A percentile compares a stretch with the other conserved stretches of the same genome.
Evolutionary conservation across 2,113 vertebrate species (phyloP).

Genomic region (Arvicanthis niloticus): DNA sequence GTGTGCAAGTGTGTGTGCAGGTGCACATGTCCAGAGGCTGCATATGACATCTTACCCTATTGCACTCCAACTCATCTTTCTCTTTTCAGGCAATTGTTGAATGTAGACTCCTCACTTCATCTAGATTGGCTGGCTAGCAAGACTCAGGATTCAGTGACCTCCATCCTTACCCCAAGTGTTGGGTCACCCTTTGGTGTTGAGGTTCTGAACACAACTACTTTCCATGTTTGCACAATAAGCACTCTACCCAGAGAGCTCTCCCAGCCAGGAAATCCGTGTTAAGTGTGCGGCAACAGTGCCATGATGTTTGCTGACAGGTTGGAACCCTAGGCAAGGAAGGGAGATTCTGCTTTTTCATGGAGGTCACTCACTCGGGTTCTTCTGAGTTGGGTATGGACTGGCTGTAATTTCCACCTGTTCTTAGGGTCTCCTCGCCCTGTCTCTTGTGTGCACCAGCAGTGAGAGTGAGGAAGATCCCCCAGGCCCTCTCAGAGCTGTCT

Average conservation of each 20-base stretch:
- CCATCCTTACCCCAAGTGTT: not conserved
- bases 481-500: not conserved
- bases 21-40: not conserved
- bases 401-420: too few relatives aligned
- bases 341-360: not conserved
- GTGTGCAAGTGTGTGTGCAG: not conserved
- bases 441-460: accelerated
- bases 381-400: not conserved
- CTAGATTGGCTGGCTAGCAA: not conserved
- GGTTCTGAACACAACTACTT: not conserved
- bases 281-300: not conserved
- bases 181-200: not conserved
- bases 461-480: not conserved
- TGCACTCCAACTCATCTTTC: not conserved
- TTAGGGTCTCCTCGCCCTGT: accelerated
- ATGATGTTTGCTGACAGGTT: not conserved
- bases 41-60: not conserved
- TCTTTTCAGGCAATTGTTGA: not conserved
- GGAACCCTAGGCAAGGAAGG: accelerated
- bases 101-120: not conserved
- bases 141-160: not conserved
- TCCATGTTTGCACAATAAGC: not conserved
- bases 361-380: not conserved
- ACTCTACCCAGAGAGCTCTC: not conserved
- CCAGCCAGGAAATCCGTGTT: not conserved